A percentile compares a stretch with the other conserved stretches of the same genome.
These are phyloP conservation scores for Tetramorium alpestre DNA, from an alignment of 1,140 invertebrate genomes.

Conservation along the genomic window DNA sequence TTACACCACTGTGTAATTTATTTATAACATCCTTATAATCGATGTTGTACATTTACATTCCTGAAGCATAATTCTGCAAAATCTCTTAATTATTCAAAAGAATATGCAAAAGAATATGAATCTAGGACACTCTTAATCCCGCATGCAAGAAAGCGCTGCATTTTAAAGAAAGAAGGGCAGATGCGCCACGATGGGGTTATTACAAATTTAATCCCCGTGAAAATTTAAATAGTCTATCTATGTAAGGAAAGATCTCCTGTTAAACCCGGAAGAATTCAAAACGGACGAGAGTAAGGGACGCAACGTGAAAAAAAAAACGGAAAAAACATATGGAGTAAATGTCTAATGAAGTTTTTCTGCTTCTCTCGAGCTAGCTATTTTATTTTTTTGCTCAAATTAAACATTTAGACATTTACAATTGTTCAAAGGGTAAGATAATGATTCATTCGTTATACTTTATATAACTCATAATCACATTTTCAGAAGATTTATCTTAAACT, in stretches of 20 bases:
- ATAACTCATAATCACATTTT: background rate
- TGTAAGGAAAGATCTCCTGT: conserved; percentile 18
- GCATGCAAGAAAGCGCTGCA: background rate
- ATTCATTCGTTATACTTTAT: background rate
- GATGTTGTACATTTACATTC: conserved; percentile 10
- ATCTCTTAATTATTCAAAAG: conserved; percentile 6
- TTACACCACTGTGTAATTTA: background rate
- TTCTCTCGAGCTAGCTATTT: background rate
- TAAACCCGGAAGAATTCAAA: conserved; percentile 32
- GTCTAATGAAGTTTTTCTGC: conserved; percentile 20
- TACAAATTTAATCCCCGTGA: conserved; percentile 36
- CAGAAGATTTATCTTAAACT: background rate
- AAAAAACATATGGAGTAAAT: conserved; percentile 12
- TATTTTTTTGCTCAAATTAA: background rate
- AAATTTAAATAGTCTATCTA: conserved; percentile 44
- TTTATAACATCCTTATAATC: background rate
- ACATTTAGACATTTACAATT: background rate
- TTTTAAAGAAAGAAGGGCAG: conserved; percentile 25
- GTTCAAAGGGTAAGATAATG: background rate
- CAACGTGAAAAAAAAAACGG: background rate
- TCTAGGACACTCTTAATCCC: conserved; percentile 12
- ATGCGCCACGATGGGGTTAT: conserved; percentile 11
- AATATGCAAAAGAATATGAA: background rate
- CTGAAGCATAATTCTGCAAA: background rate
- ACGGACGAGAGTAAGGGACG: background rate